Base-by-base conservation (phyloP, 2,888 invertebrate genomes). In the Scaptomyza caliginosa region DNA sequence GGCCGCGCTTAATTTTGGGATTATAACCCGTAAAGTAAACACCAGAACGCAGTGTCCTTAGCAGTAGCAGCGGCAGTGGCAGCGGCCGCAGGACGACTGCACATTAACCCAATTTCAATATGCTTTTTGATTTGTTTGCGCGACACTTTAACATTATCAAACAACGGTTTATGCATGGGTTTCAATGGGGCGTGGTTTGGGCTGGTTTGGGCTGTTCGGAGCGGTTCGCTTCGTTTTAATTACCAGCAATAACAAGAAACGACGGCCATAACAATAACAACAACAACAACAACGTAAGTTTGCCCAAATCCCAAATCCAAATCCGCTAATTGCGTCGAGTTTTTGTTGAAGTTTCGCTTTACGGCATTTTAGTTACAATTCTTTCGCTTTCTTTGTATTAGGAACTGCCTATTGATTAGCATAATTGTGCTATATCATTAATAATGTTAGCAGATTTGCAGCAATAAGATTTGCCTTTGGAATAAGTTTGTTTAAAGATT, bases 111-210 rank as follows among this genome's bases (percentile, higher is more conserved):
- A 88, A 76, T 86, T 88, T 80, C 88, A 86, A 88, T 88, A 82
- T 86, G 88, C 86, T 88, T 85, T 90, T 88, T 89, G 88, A 88
- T 89, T 90, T 90, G 90, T 90, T 90, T 90, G 87, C 77, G 67
- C 78, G 86, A 78, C 89, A 89, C 89, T 90, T 89, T 88, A 89
- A 88, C 86, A 88, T 81, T 89, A 89, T 89, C 86, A 89, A 89
- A 89, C 81, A 83, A 67, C 85, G 85, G 75, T 89, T 88, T 86
- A 77, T 74, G 73, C 72, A 48, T n/a, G 24, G 10, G 23, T 16
- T 32, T 16, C 10, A 1, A 42, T 26, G 34, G 28, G 43, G 55
- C 39, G 66, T 60, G 51, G 34, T 60, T 48, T 10, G 17, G 2
- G n/a, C n/a, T n/a, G n/a, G n/a, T n/a, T 34, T 3, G 19, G 6